A percentile compares a stretch with the other conserved stretches of the same genome.
Evolutionary conservation across 2,888 invertebrate genomes (phyloP).

Genomic region (Tenthredo mesomela): DNA sequence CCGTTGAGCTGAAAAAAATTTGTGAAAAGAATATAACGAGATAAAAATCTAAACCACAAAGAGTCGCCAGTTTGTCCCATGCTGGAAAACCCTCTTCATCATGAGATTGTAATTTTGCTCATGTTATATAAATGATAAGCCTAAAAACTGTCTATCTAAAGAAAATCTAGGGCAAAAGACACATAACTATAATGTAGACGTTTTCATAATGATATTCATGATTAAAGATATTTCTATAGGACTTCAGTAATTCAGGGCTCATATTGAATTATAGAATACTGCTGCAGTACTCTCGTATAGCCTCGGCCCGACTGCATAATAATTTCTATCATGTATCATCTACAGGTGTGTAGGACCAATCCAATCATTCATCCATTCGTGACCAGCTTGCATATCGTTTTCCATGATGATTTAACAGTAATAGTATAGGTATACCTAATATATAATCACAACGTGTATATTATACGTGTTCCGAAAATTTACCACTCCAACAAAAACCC

Average conservation of each 20-base stretch:
- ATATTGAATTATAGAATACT: background rate
- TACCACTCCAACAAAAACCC: background rate
- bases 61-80: background rate
- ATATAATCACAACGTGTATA: constrained; percentile 20
- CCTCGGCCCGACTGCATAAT: background rate
- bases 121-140: background rate
- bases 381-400: background rate
- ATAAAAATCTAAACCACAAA: background rate
- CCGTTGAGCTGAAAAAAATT: constrained; percentile 70
- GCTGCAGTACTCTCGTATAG: background rate
- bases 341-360: background rate
- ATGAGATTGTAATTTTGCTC: background rate
- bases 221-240: background rate
- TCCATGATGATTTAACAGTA: background rate
- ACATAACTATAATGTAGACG: background rate
- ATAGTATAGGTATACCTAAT: background rate
- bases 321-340: background rate
- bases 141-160: background rate
- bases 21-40: constrained; percentile 7
- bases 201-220: background rate
- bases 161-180: background rate
- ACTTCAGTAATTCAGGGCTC: too few relatives aligned
- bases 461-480: background rate
- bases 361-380: background rate
- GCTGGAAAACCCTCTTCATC: background rate